These are phyloP conservation scores for Brachionus koreanus DNA, from an alignment of 1,140 invertebrate genomes.

Conservation along the genomic window DNA sequence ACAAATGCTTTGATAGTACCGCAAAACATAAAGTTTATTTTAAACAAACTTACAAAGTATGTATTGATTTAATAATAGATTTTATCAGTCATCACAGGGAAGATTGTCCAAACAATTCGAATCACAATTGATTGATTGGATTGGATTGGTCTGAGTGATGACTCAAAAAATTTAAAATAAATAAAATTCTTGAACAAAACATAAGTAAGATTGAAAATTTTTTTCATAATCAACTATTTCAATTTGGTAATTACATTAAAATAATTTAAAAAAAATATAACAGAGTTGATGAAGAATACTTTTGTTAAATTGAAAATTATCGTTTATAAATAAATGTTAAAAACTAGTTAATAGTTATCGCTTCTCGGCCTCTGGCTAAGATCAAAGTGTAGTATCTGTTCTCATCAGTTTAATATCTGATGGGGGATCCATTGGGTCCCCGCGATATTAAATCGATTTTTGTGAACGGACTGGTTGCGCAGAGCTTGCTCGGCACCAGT, in stretches of 20 bases:
- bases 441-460: slow-evolving; percentile 42
- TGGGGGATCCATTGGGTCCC: slow-evolving; percentile 33
- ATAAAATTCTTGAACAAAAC: not conserved
- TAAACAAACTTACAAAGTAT: slow-evolving; percentile 42
- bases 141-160: slow-evolving; percentile 30
- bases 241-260: not conserved
- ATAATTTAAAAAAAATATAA: not conserved
- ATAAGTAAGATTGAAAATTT: too few relatives aligned
- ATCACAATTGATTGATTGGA: slow-evolving; percentile 11
- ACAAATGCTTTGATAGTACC: not conserved
- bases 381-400: slow-evolving; percentile 44
- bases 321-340: not conserved
- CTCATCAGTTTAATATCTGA: slow-evolving; percentile 44
- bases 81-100: slow-evolving; percentile 27
- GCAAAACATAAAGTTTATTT: not conserved
- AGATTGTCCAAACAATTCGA: slow-evolving; percentile 17
- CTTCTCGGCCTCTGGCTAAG: slow-evolving; percentile 43
- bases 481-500: slow-evolving; percentile 43
- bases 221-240: not conserved
- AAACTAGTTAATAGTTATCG: not conserved
- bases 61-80: slow-evolving; percentile 24
- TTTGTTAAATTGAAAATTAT: not conserved
- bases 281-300: not conserved
- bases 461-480: slow-evolving; percentile 40
- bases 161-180: not conserved